phyloP scores from a whole-genome alignment of 2,888 invertebrate genomes.

The Lacanobia wlatinum region DNA sequence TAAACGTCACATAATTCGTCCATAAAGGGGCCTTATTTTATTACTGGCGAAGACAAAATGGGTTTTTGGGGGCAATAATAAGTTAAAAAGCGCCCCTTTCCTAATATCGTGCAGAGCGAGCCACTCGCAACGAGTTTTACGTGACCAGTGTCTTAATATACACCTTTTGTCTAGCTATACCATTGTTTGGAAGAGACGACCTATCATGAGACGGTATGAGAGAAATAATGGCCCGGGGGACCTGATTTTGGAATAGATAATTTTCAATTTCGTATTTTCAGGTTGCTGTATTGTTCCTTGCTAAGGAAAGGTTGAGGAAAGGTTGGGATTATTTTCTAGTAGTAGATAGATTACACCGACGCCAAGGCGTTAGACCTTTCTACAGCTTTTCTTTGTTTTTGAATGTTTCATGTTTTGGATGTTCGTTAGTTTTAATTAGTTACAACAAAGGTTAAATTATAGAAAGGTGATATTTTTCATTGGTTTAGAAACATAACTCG shows the following conservation, averaged over 20 bases:
- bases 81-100: constrained; percentile 81
- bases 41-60: constrained; percentile 81
- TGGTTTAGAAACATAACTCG: neutral
- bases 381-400: constrained; percentile 20
- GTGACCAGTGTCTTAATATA: constrained; percentile 81
- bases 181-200: constrained; percentile 53
- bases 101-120: constrained; percentile 82
- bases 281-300: constrained; percentile 8
- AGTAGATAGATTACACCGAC: neutral
- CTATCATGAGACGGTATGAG: constrained; percentile 34
- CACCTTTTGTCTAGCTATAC: constrained; percentile 70
- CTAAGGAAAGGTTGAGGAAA: constrained; percentile 17
- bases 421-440: constrained; percentile 22
- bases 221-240: constrained; percentile 27
- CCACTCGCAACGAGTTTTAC: constrained; percentile 83
- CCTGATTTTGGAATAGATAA: constrained; percentile 52
- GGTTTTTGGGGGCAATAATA: constrained; percentile 81
- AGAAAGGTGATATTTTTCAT: neutral
- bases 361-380: neutral
- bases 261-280: constrained; percentile 37
- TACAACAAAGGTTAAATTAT: neutral
- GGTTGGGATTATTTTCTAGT: neutral
- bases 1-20: constrained; percentile 72
- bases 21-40: constrained; percentile 73
- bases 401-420: neutral